Base-by-base conservation (phyloP, 2,888 invertebrate genomes). In the Drosophila meridionalis region DNA sequence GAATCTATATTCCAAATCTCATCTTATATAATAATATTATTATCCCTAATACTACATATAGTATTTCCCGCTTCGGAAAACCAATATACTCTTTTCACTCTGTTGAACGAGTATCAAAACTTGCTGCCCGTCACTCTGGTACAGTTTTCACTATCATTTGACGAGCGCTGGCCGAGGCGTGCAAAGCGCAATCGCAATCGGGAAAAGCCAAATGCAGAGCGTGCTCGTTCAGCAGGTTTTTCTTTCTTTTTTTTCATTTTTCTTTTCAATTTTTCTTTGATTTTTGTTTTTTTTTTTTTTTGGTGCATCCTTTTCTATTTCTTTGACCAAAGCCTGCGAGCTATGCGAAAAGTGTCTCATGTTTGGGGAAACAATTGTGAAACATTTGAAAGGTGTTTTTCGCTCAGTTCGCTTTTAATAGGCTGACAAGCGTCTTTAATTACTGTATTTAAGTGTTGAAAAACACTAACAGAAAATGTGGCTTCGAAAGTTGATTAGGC, bases 71-170 rank as follows among this genome's bases (percentile, higher is more conserved):
- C 4, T 20, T 11, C 5, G 0, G 1, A 1, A 12, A 36, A 26
- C 36, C 4, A 14, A 53, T 53, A 53, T 36, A 36, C 36, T n/a
- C 48, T 11, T 11, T 11, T 20, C 34, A 14, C 26, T 36, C 20
- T 26, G 2, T 36, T 26, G 36, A 53, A 9, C 36, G 53, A 11
- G 53, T 40, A 30, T n/a, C 32, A 72, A 80, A 89, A 83, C 34
- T 28, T 14, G 40, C 60, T 67, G 38, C 53, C 62, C 60, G 58
- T 58, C 72, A 73, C 59, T 73, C 30, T 76, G 87, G 73, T 86
- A 84, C 56, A 68, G 72, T 89, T 85, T 89, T 85, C 85, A 85
- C 85, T 85, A 81, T 85, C 85, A 82, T 69, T 89, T 73, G 74
- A 34, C 43, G 43, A 36, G 47, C 26, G 42, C 72, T 45, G 32